Conservation (phyloP, 2,113 vertebrate species). For the Lampris incognitus region DNA sequence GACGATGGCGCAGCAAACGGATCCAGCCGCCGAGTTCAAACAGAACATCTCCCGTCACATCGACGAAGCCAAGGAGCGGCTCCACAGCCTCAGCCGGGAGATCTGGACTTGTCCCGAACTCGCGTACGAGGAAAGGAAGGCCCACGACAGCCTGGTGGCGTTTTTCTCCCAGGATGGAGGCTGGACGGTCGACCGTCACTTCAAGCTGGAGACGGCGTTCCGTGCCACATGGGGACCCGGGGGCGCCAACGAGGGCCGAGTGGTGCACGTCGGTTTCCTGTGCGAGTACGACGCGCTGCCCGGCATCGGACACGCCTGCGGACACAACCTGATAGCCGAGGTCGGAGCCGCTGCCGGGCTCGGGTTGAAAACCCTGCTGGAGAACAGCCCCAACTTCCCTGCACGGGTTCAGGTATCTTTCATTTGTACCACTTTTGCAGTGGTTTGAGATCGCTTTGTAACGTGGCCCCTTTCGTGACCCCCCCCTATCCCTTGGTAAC, state of each 20-base stretch:
- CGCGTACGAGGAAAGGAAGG: slow-evolving; percentile 81
- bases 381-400: no score
- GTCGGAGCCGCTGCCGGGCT: no score
- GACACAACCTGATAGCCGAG: no score
- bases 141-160: slow-evolving; percentile 77
- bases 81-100: slow-evolving; percentile 76
- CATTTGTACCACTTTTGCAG: no score
- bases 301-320: no score
- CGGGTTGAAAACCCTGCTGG: no score
- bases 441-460: no score
- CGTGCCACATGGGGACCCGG: slow-evolving; percentile 77
- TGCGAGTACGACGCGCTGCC: slow-evolving; percentile 19
- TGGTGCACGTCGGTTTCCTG: slow-evolving; percentile 79
- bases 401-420: no score
- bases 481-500: no score
- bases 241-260: not conserved
- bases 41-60: slow-evolving; percentile 76
- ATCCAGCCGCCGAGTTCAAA: slow-evolving; percentile 64
- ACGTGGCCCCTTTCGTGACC: no score
- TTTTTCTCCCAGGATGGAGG: slow-evolving; percentile 79
- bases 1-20: no score
- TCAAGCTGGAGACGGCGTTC: slow-evolving; percentile 82
- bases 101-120: slow-evolving; percentile 86
- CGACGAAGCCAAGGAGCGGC: slow-evolving; percentile 73
- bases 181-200: slow-evolving; percentile 81